These are phyloP conservation scores for Hirtodrosophila trivittata DNA, from an alignment of 2,888 invertebrate species.

Conservation along the genomic window DNA sequence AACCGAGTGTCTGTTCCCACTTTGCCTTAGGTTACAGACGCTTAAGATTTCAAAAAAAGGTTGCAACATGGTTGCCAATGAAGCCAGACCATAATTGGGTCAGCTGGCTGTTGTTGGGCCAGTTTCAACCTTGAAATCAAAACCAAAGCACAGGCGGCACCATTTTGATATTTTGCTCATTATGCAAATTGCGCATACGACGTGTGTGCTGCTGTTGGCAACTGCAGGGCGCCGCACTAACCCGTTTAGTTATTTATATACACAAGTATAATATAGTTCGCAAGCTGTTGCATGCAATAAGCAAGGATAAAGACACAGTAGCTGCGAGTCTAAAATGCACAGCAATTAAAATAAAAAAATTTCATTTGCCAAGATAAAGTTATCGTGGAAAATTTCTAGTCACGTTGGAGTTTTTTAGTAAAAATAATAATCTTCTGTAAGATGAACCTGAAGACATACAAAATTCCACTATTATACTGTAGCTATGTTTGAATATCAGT, in stretches of 20 bases:
- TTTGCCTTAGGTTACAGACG: conserved; percentile 66
- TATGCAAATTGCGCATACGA: conserved; percentile 73
- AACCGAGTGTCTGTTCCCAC: conserved; percentile 30
- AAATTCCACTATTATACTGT: too few species aligned
- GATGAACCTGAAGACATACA: too few species aligned
- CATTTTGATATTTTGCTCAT: conserved; percentile 56
- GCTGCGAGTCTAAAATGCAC: not conserved
- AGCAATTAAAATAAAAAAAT: not conserved
- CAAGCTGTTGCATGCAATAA: conserved; percentile 63
- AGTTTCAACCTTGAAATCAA: conserved; percentile 36
- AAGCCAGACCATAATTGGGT: conserved; percentile 61
- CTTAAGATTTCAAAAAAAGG: conserved; percentile 33
- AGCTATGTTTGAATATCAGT: too few species aligned
- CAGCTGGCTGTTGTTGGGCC: conserved; percentile 33
- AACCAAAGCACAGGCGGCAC: conserved; percentile 37
- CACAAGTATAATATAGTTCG: conserved; percentile 39
- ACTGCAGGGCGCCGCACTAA: conserved; percentile 43
- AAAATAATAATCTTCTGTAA: too few species aligned
- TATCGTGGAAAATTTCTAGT: too few species aligned
- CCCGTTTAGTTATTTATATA: conserved; percentile 15
- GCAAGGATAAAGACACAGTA: conserved; percentile 30
- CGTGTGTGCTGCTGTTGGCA: conserved; percentile 45
- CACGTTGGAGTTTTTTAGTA: too few species aligned
- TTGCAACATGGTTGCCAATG: conserved; percentile 21
- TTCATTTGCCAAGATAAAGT: too few species aligned